Evolutionary conservation across 2,797 vertebrate species (phyloP).

Genomic region (Epinephelus awoara): DNA sequence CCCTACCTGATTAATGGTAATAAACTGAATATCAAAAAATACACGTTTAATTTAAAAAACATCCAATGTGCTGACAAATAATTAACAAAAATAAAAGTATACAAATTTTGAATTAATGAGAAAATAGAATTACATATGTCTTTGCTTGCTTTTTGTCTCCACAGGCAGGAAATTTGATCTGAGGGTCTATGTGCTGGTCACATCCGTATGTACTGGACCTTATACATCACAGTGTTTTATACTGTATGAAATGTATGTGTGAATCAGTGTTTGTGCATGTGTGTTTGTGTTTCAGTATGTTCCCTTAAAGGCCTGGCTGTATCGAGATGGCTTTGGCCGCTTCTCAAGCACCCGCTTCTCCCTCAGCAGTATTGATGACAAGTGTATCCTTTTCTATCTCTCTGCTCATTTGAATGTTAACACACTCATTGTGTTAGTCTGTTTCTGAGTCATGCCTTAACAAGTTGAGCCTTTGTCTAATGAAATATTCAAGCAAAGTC

Average conservation of each 20-base stretch:
- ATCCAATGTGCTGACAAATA: not conserved
- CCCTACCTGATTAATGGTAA: slow-evolving; percentile 93
- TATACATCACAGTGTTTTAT: not conserved
- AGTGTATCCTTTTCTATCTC: slow-evolving; percentile 86
- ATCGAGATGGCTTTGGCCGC: slow-evolving; percentile 90
- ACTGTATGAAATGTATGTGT: not conserved
- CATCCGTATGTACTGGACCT: slow-evolving; percentile 84
- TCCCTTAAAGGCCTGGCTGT: slow-evolving; percentile 91
- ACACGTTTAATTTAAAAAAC: not conserved
- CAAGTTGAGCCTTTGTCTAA: slow-evolving; percentile 24
- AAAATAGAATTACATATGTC: not conserved
- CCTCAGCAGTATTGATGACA: slow-evolving; percentile 89
- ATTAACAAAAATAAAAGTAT: not conserved
- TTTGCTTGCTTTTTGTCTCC: slow-evolving; percentile 14
- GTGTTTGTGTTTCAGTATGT: slow-evolving; percentile 83
- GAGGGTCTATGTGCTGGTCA: slow-evolving; percentile 91
- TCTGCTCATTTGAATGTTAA: slow-evolving; percentile 1
- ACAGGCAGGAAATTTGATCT: slow-evolving; percentile 93
- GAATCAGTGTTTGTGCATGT: slow-evolving; percentile 15
- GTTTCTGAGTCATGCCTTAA: slow-evolving; percentile 4
- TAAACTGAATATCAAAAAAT: slow-evolving; percentile 11
- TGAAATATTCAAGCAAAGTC: slow-evolving; percentile 46
- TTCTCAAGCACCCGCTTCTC: slow-evolving; percentile 91
- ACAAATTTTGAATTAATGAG: not conserved
- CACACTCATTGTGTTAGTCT: not conserved